Percentiles rank a stretch among this genome's conserved stretches.
These are phyloP conservation scores for Myrmecobius fasciatus DNA, from an alignment of 2,113 vertebrate species.

Conservation along the genomic window DNA sequence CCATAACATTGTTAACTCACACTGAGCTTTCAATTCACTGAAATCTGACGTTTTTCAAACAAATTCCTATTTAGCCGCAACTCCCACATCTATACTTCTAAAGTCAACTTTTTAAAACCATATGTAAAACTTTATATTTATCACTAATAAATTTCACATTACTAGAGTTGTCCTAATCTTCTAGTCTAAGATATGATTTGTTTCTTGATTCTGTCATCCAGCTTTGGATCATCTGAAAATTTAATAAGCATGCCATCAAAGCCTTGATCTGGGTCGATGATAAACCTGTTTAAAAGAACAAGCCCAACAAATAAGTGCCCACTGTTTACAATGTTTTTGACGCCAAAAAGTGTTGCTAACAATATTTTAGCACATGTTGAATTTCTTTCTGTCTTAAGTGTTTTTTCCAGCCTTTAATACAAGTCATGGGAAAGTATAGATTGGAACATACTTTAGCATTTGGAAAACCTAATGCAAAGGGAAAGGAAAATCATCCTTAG, in stretches of 20 bases:
- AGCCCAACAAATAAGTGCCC: background rate
- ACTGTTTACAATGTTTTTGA: background rate
- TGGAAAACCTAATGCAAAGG: background rate
- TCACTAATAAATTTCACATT: background rate
- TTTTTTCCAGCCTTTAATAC: background rate
- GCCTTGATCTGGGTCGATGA: background rate
- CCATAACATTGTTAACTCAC: background rate
- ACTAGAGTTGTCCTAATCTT: background rate
- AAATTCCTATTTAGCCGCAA: background rate
- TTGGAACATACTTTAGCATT: background rate
- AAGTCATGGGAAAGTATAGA: background rate
- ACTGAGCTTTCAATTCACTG: background rate
- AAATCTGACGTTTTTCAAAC: background rate
- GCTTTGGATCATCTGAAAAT: background rate
- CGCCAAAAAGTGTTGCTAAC: background rate
- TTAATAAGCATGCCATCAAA: background rate
- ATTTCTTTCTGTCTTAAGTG: background rate
- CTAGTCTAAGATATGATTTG: background rate
- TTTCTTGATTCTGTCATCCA: background rate
- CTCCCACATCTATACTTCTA: background rate
- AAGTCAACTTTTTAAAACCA: background rate
- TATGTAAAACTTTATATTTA: background rate
- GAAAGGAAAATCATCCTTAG: background rate
- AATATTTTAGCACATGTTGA: background rate
- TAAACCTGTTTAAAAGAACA: background rate